A percentile compares a stretch with the other conserved stretches of the same genome.
Evolutionary conservation across 2,113 vertebrate species (phyloP).

Genomic region (Caracal caracal): DNA sequence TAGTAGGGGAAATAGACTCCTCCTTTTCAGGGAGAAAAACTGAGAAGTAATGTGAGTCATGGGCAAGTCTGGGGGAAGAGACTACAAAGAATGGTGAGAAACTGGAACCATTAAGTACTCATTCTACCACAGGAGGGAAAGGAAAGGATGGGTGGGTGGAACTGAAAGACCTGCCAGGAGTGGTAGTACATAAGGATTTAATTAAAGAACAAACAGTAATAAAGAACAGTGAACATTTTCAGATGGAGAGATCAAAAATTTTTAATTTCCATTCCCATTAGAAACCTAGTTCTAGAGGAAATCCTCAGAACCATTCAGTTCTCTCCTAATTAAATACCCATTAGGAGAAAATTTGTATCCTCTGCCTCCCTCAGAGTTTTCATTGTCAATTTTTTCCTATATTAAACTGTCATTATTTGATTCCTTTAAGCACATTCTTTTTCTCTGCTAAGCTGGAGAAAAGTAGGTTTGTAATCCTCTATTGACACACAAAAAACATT

Average conservation of each 20-base stretch:
- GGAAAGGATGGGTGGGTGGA: neutral
- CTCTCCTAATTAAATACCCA: constrained; percentile 43
- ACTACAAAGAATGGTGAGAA: neutral
- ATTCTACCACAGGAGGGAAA: neutral
- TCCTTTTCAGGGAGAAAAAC: neutral
- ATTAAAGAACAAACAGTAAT: constrained; percentile 45
- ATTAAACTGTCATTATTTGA: constrained; percentile 37
- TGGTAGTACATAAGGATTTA: neutral
- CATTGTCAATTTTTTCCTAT: constrained; percentile 31
- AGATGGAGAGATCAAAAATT: constrained; percentile 20
- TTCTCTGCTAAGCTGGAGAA: constrained; percentile 30
- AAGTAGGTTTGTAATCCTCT: neutral
- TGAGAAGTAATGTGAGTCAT: neutral
- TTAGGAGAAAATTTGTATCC: constrained; percentile 44
- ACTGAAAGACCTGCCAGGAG: neutral
- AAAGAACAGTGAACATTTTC: constrained; percentile 24
- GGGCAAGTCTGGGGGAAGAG: neutral
- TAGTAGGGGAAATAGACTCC: neutral
- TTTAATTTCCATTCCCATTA: constrained; percentile 43
- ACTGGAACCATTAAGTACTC: neutral
- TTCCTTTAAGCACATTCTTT: constrained; percentile 17
- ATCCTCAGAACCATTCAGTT: constrained; percentile 34
- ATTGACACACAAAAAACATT: neutral
- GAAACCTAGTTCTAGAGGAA: constrained; percentile 35
- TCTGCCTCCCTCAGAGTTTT: neutral